A percentile compares a stretch with the other conserved stretches of the same genome.
These are phyloP conservation scores for Cantharis lateralis DNA, from an alignment of 2,888 invertebrate genomes.

Conservation along the genomic window DNA sequence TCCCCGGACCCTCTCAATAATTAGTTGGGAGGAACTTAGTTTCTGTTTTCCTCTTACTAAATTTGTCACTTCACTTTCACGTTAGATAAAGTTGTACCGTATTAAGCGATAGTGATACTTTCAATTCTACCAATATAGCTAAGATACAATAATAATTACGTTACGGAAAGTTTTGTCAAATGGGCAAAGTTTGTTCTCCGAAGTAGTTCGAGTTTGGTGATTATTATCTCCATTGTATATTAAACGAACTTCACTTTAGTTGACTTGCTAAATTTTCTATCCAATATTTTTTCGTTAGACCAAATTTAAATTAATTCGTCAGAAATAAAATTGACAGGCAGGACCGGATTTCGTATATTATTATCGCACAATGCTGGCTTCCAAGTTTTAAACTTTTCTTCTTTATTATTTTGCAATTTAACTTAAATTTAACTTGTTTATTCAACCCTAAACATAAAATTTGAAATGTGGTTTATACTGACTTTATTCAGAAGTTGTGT, in stretches of 20 bases:
- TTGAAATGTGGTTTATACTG: conserved; percentile 29
- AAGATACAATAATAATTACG: conserved; percentile 1
- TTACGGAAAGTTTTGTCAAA: conserved; percentile 1
- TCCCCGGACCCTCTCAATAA: not conserved
- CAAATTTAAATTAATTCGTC: not conserved
- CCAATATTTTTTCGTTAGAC: not conserved
- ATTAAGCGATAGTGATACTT: not conserved
- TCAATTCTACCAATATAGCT: not conserved
- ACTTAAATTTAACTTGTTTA: not conserved
- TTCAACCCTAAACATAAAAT: conserved; percentile 33
- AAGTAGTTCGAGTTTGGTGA: conserved; percentile 2
- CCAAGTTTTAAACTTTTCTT: not conserved
- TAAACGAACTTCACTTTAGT: not conserved
- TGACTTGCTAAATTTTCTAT: not conserved
- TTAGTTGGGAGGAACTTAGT: not conserved
- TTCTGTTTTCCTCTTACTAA: not conserved
- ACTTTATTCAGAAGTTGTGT: conserved; percentile 32
- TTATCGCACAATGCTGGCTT: not conserved
- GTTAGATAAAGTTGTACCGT: not conserved
- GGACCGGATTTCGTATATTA: not conserved
- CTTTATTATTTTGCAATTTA: not conserved
- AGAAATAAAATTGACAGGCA: not conserved
- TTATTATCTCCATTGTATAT: conserved; percentile 3
- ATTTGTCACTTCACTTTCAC: not conserved
- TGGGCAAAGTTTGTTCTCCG: conserved; percentile 2